phyloP scores from a whole-genome alignment of 2,797 vertebrate genomes.

The Amniataba percoides region DNA sequence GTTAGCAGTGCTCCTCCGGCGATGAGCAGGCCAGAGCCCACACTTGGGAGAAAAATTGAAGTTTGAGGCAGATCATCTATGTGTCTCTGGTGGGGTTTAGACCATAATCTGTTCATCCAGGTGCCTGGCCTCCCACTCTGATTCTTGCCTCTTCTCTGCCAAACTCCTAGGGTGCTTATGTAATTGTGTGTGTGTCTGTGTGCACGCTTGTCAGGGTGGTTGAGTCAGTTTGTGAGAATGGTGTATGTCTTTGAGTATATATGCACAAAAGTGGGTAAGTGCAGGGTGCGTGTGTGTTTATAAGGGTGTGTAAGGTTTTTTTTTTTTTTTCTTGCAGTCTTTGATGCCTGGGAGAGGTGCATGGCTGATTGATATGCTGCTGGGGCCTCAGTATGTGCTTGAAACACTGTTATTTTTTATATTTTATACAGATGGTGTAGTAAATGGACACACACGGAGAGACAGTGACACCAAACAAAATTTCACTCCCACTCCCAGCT shows the following conservation, averaged over 20 bases:
- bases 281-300: constrained; percentile 76
- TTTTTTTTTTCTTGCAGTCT: constrained; percentile 64
- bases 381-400: constrained; percentile 54
- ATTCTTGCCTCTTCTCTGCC: constrained; percentile 77
- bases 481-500: constrained; percentile 74
- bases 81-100: constrained; percentile 80
- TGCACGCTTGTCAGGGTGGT: constrained; percentile 54
- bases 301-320: constrained; percentile 71
- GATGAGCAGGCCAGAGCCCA: constrained; percentile 58
- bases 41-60: constrained; percentile 73
- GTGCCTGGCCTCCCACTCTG: constrained; percentile 81
- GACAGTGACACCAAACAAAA: constrained; percentile 68
- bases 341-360: constrained; percentile 75
- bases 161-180: constrained; percentile 82
- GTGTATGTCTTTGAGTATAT: constrained; percentile 71
- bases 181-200: constrained; percentile 53
- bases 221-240: constrained; percentile 67
- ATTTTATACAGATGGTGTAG: constrained; percentile 52
- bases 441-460: constrained; percentile 56
- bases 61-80: constrained; percentile 75
- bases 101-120: constrained; percentile 82
- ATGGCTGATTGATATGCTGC: constrained; percentile 70
- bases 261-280: constrained; percentile 76
- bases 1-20: constrained; percentile 63
- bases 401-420: constrained; percentile 55